Evolutionary conservation across 2,797 vertebrate species (phyloP).

Genomic region (Catharus ustulatus): DNA sequence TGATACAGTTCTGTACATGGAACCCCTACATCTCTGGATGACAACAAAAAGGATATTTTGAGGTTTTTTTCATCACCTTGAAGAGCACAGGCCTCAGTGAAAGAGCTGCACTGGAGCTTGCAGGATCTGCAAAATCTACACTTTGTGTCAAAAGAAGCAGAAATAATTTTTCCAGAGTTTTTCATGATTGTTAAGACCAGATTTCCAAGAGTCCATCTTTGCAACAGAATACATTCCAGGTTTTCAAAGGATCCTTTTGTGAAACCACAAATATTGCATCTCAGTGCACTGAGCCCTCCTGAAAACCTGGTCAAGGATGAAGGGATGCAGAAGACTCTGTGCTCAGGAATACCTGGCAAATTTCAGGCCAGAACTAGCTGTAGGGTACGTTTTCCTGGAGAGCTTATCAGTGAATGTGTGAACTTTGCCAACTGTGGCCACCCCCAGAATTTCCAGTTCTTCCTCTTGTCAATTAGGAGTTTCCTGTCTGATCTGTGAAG

Average conservation of each 20-base stretch:
- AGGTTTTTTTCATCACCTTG: background rate
- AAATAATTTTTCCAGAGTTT: background rate
- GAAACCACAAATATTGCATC: background rate
- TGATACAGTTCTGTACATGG: background rate
- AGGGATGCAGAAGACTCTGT: background rate
- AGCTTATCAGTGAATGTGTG: background rate
- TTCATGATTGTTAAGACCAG: background rate
- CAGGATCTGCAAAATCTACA: background rate
- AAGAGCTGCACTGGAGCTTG: background rate
- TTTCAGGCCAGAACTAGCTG: background rate
- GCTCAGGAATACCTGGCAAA: background rate
- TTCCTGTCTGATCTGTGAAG: background rate
- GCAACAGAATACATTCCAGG: background rate
- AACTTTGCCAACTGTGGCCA: background rate
- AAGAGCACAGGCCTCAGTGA: background rate
- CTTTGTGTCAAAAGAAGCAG: background rate
- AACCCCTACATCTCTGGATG: background rate
- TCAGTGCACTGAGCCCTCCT: background rate
- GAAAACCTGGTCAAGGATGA: background rate
- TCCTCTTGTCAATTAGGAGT: background rate
- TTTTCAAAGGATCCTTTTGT: background rate
- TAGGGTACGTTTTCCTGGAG: background rate
- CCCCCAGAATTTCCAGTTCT: background rate
- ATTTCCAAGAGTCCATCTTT: background rate
- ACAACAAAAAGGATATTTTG: background rate